A percentile compares a stretch with the other conserved stretches of the same genome.
phyloP scores from a whole-genome alignment of 2,113 vertebrate species.

The Cinclus mexicanus region DNA sequence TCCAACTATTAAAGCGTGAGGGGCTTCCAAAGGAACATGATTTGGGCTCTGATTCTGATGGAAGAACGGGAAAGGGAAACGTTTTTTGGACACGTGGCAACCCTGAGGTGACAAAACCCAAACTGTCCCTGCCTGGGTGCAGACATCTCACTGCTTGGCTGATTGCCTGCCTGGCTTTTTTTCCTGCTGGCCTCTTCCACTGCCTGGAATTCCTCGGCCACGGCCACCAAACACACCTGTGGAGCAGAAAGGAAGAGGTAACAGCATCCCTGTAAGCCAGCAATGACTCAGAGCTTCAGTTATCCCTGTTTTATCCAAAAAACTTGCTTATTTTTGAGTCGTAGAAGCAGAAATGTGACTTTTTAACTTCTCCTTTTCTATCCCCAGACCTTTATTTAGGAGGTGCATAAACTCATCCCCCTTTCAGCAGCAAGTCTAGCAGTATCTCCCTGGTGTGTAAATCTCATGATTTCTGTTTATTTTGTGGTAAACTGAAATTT shows the following conservation, averaged over 20 bases:
- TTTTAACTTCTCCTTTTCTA: background rate
- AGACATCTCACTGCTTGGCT: slow-evolving; percentile 81
- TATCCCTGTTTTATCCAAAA: accelerated
- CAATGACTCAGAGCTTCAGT: accelerated
- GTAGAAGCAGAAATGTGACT: background rate
- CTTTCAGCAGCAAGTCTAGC: background rate
- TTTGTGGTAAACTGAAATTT: accelerated
- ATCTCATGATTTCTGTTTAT: accelerated
- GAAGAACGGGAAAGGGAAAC: background rate
- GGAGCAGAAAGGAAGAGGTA: background rate
- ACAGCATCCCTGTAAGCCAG: accelerated
- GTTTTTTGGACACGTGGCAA: background rate
- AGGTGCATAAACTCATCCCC: background rate
- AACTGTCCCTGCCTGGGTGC: background rate
- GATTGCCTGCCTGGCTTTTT: slow-evolving; percentile 90
- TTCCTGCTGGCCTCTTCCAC: slow-evolving; percentile 86
- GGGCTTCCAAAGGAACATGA: background rate
- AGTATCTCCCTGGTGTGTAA: accelerated
- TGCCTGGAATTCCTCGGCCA: slow-evolving; percentile 78
- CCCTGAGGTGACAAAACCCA: slow-evolving; percentile 10
- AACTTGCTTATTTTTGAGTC: accelerated
- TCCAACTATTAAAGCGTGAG: accelerated
- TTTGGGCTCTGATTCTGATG: background rate
- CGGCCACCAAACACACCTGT: slow-evolving; percentile 92
- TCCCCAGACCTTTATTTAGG: accelerated